Evolutionary conservation across 2,888 invertebrate genomes (phyloP).

Genomic region (Panzeria rudis): DNA sequence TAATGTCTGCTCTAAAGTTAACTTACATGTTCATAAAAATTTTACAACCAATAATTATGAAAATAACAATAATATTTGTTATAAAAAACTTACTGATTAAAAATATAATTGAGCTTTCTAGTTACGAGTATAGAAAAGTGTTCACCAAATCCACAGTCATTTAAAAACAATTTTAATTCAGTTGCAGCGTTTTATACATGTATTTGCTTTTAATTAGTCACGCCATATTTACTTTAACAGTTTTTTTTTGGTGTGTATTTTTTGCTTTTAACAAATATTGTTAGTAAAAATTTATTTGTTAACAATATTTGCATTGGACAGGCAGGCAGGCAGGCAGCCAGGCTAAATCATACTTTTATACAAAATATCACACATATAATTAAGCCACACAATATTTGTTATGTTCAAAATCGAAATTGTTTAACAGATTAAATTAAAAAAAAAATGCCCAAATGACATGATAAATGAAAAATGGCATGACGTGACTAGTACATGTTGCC

Average conservation of each 20-base stretch:
- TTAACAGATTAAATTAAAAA: constrained; percentile 31
- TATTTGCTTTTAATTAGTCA: constrained; percentile 68
- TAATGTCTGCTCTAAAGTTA: constrained; percentile 13
- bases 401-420: constrained; percentile 53
- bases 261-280: constrained; percentile 60
- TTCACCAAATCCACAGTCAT: constrained; percentile 17
- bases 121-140: constrained; percentile 33
- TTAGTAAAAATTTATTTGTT: constrained; percentile 75
- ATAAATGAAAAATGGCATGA: constrained; percentile 66
- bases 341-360: not conserved
- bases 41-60: constrained; percentile 38
- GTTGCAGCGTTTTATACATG: constrained; percentile 1
- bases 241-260: not conserved
- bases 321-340: not conserved
- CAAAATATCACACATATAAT: constrained; percentile 35
- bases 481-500: constrained; percentile 54
- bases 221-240: constrained; percentile 64
- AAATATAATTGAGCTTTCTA: constrained; percentile 51
- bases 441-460: constrained; percentile 59
- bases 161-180: constrained; percentile 27
- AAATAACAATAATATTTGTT: constrained; percentile 28
- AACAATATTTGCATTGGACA: constrained; percentile 72
- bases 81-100: constrained; percentile 44
- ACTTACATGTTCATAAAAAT: constrained; percentile 6
- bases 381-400: constrained; percentile 29